Base-by-base conservation (phyloP, 2,113 vertebrate genomes). In the Bolborhynchus lineola region DNA sequence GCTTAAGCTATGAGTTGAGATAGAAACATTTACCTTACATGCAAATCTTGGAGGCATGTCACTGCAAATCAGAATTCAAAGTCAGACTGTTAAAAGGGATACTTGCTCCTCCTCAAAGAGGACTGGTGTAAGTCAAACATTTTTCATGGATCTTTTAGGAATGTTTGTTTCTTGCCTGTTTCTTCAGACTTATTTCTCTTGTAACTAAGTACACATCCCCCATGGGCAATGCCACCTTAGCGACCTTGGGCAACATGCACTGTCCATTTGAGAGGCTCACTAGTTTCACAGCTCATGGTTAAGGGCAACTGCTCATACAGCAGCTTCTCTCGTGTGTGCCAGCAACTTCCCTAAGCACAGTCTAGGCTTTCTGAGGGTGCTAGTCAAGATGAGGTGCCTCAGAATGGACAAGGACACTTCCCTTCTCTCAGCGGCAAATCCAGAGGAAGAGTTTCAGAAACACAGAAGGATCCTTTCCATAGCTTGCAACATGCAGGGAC, bases 391-490 rank as follows among this genome's bases (percentile, higher is more conserved):
- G 62, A 55, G 29, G 10, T 42, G 44, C 23, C 71, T 55, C 49
- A 33, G 68, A 57, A 20, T 19, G 39, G 16, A 6, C 17, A 79
- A 46, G 50, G 35, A 77, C 37, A 41, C 33, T 50, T 77, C 23
- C 31, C 15, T 91, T 0, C 0, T 25, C 7, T 4, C 70, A 53
- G 41, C 2, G 17, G 9, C 31, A 0, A 2, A 4, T 24, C 8
- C 4, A 7, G 63, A 47, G 0, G 1, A 44, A 70, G 25, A 82
- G 11, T 24, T 88, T 76, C 39, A 63, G 39, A 53, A 79, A 20
- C 33, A 42, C 1, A 1, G 39, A 44, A 39, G 11, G 42, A 46
- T 64, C 37, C 4, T 68, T 57, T 53, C 46, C 24, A 10, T 24
- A 19, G 33, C 6, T 57, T 77, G 41, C 44, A 57, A 60, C 16